Evolutionary conservation across 2,797 vertebrate genomes (phyloP), one percentile per base, ranked within the genome.

Genomic region (Xiphophorus birchmanni): DNA sequence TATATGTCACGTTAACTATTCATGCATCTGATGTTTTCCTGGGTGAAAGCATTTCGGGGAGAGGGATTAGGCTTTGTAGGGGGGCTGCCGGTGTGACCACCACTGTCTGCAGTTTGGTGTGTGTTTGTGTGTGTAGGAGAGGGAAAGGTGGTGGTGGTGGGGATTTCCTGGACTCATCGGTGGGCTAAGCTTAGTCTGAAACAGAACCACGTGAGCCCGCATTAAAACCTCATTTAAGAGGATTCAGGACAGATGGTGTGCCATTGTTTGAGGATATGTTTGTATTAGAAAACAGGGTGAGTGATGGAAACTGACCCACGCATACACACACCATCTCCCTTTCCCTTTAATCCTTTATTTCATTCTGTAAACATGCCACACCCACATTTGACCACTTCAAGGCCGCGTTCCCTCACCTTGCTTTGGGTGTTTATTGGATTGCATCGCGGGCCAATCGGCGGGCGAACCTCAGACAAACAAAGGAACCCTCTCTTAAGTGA

Each of bases 191-290:
- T 92, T 91, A 87, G 89, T 91, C 89, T 92, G 86, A 89, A 91
- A 82, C 77, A 85, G 73, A 83, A 84, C 84, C 92, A 91, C 89
- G 86, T 94, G 92, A 86, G 86, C 80, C 77, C 42, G 87, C 89
- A 89, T 92, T 93, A 93, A 95, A 95, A 89, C 73, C 90, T 82
- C 80, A 78, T 95, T 93, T 94, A 95, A 95, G 94, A 95, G 95
- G 95, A 95, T 95, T 94, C 83, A 0, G 84, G 87, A 80, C 94
- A 95, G 94, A 95, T 95, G 94, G 94, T 47, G 73, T 90, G 84
- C 91, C 87, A 94, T 94, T 95, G 94, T 95, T 94, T 93, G 84
- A 78, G 86, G 88, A 87, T 63, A 84, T 89, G 89, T 91, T 89
- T 91, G 89, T 92, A 88, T 93, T 86, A 86, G 82, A 91, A 90